Percentiles rank a stretch among this genome's conserved stretches.
Evolutionary conservation across 2,113 vertebrate genomes (phyloP).

Genomic region (Epinephelus moara): DNA sequence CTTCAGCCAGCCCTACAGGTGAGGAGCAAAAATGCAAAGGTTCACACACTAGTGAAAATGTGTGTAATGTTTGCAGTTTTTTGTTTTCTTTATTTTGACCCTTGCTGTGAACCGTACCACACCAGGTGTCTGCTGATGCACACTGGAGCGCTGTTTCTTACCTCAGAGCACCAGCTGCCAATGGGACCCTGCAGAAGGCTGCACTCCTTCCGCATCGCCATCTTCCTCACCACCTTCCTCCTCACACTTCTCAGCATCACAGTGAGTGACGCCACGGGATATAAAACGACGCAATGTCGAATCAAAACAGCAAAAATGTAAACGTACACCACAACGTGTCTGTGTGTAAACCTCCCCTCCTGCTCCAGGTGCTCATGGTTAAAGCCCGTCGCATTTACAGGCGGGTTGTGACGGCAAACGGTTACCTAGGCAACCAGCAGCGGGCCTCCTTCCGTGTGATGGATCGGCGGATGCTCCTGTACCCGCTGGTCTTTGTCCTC

Average conservation of each 20-base stretch:
- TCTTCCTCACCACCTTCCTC: conserved; percentile 88
- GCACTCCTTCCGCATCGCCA: conserved; percentile 81
- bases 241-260: conserved; percentile 86
- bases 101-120: neutral
- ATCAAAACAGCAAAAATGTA: neutral
- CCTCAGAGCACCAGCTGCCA: conserved; percentile 29
- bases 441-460: conserved; percentile 86
- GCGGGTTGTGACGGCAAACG: conserved; percentile 85
- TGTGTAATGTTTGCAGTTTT: neutral
- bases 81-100: neutral
- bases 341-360: neutral
- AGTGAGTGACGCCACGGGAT: conserved; percentile 77
- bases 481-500: conserved; percentile 87
- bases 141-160: conserved; percentile 73
- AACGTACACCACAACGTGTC: too few relatives aligned
- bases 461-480: conserved; percentile 87
- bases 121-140: conserved; percentile 90
- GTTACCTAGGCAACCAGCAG: conserved; percentile 89
- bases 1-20: conserved; percentile 90
- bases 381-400: conserved; percentile 85
- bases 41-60: too few relatives aligned
- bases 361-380: conserved; percentile 84
- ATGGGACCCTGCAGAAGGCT: conserved; percentile 77
- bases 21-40: conserved; percentile 31
- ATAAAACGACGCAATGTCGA: too few relatives aligned